These are phyloP conservation scores for Papilio helenus DNA, from an alignment of 1,140 invertebrate genomes.

Conservation along the genomic window DNA sequence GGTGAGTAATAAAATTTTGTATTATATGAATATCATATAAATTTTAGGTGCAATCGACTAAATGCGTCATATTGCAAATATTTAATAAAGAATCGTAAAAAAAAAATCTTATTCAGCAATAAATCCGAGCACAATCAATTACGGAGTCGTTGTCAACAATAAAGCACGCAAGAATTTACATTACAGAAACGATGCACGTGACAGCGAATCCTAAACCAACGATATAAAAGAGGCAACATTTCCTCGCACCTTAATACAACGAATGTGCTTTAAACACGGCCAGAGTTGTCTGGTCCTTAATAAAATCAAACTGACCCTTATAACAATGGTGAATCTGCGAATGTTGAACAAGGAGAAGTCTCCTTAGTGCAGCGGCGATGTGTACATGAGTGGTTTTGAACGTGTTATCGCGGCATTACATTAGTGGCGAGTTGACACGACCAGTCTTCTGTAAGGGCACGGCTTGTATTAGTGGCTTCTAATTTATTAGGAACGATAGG, in stretches of 20 bases:
- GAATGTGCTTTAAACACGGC: constrained; percentile 50
- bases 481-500: constrained; percentile 82
- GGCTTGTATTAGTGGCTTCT: constrained; percentile 79
- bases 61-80: constrained; percentile 52
- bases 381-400: constrained; percentile 77
- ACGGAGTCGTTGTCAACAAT: constrained; percentile 68
- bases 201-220: constrained; percentile 72
- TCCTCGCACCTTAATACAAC: constrained; percentile 61
- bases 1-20: constrained; percentile 12
- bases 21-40: constrained; percentile 28
- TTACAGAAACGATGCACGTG: constrained; percentile 66
- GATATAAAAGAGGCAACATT: constrained; percentile 72
- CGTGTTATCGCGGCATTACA: constrained; percentile 77
- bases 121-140: constrained; percentile 74
- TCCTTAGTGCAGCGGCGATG: constrained; percentile 54
- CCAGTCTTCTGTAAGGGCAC: constrained; percentile 80
- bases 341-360: constrained; percentile 52
- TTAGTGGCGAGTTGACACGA: constrained; percentile 78
- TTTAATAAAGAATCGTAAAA: constrained; percentile 50
- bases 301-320: constrained; percentile 42
- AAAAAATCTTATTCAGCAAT: constrained; percentile 59
- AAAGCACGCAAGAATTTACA: constrained; percentile 70
- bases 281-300: constrained; percentile 51
- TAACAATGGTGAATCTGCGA: constrained; percentile 24
- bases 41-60: constrained; percentile 9